Conservation (phyloP, 2,888 invertebrate species). For the Amphipyra tragopoginis region DNA sequence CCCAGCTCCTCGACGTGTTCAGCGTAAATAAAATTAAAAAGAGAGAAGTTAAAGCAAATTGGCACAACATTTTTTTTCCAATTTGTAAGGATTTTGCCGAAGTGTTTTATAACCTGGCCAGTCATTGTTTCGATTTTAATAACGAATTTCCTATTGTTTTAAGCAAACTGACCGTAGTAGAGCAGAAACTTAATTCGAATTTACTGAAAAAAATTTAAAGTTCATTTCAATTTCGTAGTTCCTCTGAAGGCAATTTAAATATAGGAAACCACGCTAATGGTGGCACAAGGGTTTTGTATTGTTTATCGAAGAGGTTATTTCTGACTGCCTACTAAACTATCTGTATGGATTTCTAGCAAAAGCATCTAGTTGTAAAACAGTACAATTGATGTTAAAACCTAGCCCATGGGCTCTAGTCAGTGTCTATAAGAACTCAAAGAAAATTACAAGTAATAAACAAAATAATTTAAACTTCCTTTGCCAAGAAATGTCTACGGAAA, state of each 20-base stretch:
- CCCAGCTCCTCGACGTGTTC: slow-evolving; percentile 41
- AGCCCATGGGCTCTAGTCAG: too few relatives aligned
- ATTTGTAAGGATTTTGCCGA: slow-evolving; percentile 50
- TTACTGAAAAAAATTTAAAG: slow-evolving; percentile 10
- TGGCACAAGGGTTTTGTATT: too few relatives aligned
- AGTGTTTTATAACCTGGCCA: slow-evolving; percentile 55
- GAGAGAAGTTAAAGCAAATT: slow-evolving; percentile 55
- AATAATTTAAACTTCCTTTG: too few relatives aligned
- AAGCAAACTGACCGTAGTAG: slow-evolving; percentile 38
- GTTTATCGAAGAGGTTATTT: too few relatives aligned
- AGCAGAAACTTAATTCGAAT: slow-evolving; percentile 29
- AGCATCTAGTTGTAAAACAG: too few relatives aligned
- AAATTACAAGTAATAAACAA: too few relatives aligned
- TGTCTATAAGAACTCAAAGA: too few relatives aligned
- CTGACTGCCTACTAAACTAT: too few relatives aligned
- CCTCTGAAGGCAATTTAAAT: neutral
- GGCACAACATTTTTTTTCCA: slow-evolving; percentile 50
- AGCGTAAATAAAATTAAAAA: slow-evolving; percentile 49
- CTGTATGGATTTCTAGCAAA: too few relatives aligned
- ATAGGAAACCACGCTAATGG: neutral
- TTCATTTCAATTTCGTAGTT: slow-evolving; percentile 1
- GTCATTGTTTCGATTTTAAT: slow-evolving; percentile 58
- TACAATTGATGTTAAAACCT: too few relatives aligned
- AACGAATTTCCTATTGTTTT: slow-evolving; percentile 62
- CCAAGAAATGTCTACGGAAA: neutral